Percentiles rank a stretch among this genome's conserved stretches.
Conservation (phyloP, 2,113 vertebrate species). For the Sapayoa aenigma region DNA sequence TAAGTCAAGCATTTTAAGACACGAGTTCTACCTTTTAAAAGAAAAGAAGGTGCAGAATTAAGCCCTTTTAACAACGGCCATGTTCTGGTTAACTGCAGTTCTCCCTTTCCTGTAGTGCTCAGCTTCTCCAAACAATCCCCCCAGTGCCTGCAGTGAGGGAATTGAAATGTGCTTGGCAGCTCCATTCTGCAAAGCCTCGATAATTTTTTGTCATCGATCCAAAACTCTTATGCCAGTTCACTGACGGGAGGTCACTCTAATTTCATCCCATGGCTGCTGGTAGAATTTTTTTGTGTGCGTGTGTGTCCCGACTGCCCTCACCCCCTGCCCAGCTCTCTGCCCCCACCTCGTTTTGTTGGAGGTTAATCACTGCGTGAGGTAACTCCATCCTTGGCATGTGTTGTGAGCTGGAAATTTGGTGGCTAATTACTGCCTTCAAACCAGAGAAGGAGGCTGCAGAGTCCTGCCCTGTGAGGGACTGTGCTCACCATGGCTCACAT, state of each 20-base stretch:
- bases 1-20: neutral
- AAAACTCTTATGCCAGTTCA: neutral
- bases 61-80: neutral
- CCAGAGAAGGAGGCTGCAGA: neutral
- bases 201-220: constrained; percentile 31
- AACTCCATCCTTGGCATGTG: neutral
- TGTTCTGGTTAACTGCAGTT: neutral
- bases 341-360: neutral
- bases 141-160: neutral
- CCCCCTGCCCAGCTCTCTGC: neutral
- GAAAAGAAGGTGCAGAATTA: neutral
- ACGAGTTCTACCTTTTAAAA: neutral
- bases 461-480: neutral
- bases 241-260: neutral
- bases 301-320: neutral
- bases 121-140: neutral
- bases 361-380: neutral
- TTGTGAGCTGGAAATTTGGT: neutral
- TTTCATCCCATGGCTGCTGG: neutral
- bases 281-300: neutral
- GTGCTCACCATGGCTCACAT: neutral
- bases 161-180: neutral
- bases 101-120: neutral
- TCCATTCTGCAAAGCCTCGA: neutral
- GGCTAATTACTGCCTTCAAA: neutral